Evolutionary conservation across 2,797 vertebrate genomes (phyloP), one percentile per base, ranked within the genome.

Genomic region (Cephalopachus bancanus): DNA sequence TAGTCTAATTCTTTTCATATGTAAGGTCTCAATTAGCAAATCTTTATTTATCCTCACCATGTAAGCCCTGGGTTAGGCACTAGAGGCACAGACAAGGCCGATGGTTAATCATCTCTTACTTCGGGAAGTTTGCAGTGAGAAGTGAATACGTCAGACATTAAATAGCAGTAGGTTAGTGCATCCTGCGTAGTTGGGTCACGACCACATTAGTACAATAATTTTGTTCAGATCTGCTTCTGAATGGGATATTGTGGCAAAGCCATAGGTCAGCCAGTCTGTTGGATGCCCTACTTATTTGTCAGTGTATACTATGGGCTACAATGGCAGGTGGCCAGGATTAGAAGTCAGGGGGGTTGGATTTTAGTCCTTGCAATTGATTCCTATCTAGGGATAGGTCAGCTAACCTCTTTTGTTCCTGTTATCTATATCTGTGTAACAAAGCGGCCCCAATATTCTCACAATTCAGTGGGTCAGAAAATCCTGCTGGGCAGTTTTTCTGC

Each of bases 1-100:
- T 94, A 91, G 72, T 96, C 33, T 97, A 95, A 94, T 95, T 95
- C 59, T 97, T 96, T 97, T 92, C 91, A 89, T 71, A 84, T 93
- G 91, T 76, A 44, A 96, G 64, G 75, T 83, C 78, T 97, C 62
- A 91, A 24, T 97, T 91, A 96, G 76, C 49, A 97, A 80, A 51
- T 95, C 87, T 83, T 94, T 89, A 89, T 89, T 95, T 83, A 85
- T 91, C 44, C 16, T 33, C 89, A 59, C 60, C 37, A 49, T 91
- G n/a, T 49, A 91, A 89, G 79, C 65, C 51, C 62, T 95, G 19
- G 17, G n/a, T 84, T 94, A 83, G 72, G 92, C 59, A 75, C 80
- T 75, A 8, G 83, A 87, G 60, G 53, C 14, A 65, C 30, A 72
- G 81, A 87, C 71, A 93, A 78, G 44, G 44, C 71, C 76, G 83